phyloP scores from a whole-genome alignment of 2,888 invertebrate genomes.

The Hirudinaria manillensis region DNA sequence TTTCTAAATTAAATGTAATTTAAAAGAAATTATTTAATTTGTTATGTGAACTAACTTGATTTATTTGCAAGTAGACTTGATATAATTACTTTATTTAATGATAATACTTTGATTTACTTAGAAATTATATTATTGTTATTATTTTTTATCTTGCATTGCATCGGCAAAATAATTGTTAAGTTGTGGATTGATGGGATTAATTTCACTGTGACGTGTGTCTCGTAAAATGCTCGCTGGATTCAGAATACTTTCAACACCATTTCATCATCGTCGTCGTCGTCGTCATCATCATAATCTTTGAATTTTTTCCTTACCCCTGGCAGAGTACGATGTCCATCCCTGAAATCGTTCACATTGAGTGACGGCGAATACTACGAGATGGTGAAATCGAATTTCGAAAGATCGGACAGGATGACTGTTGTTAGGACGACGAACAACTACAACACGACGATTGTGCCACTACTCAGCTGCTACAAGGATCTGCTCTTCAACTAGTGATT shows the following conservation, averaged over 20 bases:
- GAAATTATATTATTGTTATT: too few relatives aligned
- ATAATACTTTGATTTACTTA: too few relatives aligned
- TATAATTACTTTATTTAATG: too few relatives aligned
- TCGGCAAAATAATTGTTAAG: too few relatives aligned
- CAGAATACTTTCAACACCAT: neutral
- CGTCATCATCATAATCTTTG: neutral
- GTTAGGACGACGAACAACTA: constrained; percentile 94
- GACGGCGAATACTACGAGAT: constrained; percentile 99
- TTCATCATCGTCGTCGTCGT: neutral
- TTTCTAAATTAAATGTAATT: too few relatives aligned
- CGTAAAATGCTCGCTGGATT: neutral
- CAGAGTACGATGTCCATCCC: constrained; percentile 79
- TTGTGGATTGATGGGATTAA: too few relatives aligned
- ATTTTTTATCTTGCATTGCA: too few relatives aligned
- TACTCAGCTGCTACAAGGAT: constrained; percentile 86
- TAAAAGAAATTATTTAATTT: too few relatives aligned
- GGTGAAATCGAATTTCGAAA: constrained; percentile 96
- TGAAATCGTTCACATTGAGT: constrained; percentile 85
- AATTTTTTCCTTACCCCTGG: neutral
- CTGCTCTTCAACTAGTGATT: constrained; percentile 76
- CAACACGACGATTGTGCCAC: constrained; percentile 84
- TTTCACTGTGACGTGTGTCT: neutral
- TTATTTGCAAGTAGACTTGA: too few relatives aligned
- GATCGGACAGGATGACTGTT: constrained; percentile 87
- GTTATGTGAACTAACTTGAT: too few relatives aligned